Percentiles rank a stretch among this genome's conserved stretches.
Evolutionary conservation across 2,888 invertebrate genomes (phyloP).

Genomic region (Margaritifera margaritifera): DNA sequence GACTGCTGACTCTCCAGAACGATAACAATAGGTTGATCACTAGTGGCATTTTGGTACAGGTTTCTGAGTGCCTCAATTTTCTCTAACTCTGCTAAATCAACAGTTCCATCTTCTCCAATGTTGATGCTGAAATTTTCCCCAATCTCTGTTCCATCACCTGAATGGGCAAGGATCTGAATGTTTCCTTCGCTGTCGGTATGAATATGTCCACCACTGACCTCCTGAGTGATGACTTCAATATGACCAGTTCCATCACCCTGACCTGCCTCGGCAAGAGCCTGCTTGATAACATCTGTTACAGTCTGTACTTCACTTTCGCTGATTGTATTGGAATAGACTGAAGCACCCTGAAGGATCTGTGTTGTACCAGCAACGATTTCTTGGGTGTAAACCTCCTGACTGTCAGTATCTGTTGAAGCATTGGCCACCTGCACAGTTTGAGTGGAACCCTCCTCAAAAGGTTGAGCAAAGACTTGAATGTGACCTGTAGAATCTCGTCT

Average conservation of each 20-base stretch:
- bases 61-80: constrained; percentile 35
- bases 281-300: constrained; percentile 14
- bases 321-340: neutral
- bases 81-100: constrained; percentile 32
- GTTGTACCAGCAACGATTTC: neutral
- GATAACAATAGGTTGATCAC: constrained; percentile 39
- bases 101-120: constrained; percentile 38
- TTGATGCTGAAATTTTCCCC: constrained; percentile 36
- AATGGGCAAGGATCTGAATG: constrained; percentile 5
- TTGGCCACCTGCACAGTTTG: too few species aligned
- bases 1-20: constrained; percentile 31
- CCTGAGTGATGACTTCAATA: too few species aligned
- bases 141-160: constrained; percentile 12
- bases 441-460: neutral
- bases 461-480: constrained; percentile 18
- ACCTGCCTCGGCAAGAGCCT: constrained; percentile 17
- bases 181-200: neutral
- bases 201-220: too few species aligned
- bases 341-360: constrained; percentile 1
- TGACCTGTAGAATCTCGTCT: constrained; percentile 17
- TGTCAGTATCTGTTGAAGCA: too few species aligned
- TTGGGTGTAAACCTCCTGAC: neutral
- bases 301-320: too few species aligned
- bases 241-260: constrained; percentile 3
- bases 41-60: constrained; percentile 15